Evolutionary conservation across 2,888 invertebrate genomes (phyloP), one percentile per base, ranked within the genome.

Genomic region (Nineta flava): DNA sequence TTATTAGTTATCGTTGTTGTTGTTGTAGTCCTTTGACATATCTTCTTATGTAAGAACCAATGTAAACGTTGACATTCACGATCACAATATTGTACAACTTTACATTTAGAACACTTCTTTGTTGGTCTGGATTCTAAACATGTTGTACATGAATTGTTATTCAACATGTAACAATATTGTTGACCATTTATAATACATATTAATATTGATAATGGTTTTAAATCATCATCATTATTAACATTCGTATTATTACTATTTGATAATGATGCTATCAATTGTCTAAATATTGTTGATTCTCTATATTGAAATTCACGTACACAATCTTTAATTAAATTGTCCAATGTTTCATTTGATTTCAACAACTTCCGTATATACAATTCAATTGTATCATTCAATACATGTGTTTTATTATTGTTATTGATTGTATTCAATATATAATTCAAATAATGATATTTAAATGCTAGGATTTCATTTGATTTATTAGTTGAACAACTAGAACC

Each of bases 51-150:
- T 60, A 87, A 79, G 61, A 86, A 87, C 91, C 91, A 91, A 64
- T 91, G 95, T 45, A 95, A 70, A 55, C 91, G 80, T 65, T 99
- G 97, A 64, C 99, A 99, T 61, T 87, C 85, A 52, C 87, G 75
- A 66, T 92, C 87, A 69, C 97, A 99, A 64, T 99, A 99, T 63
- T 87, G 83, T 48, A 91, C 91, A 51, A 78, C 77, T 73, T 91
- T 93, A 68, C 97, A 99, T 64, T 88, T 88, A 9, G 93, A 85
- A 67, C 97, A 99, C 65, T 93, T 90, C 64, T 94, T 95, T 7
- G 81, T 78, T 0, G 93, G 90, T 57, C 86, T 83, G 58, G 90
- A 87, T 59, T 91, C 87, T 1, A 87, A 87, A 61, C 94, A 95
- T 1, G 91, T 84, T 51, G 80, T 79, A 64, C 95, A 94, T 47